Evolutionary conservation across 2,113 vertebrate genomes (phyloP), one percentile per base, ranked within the genome.

Genomic region (Lophius piscatorius): DNA sequence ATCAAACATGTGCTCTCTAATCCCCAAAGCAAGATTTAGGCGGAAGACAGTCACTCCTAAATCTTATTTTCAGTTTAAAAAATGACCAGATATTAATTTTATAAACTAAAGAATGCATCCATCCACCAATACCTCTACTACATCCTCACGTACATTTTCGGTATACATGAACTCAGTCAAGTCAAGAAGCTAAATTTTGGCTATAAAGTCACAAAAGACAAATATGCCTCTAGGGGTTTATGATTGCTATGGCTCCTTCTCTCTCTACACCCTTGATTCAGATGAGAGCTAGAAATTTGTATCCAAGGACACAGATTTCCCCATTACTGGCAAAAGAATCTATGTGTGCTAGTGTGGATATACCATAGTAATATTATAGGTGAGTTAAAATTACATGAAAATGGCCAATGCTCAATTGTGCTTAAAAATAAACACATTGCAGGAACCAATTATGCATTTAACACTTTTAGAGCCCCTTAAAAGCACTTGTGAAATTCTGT

Each of bases 71-170:
- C 9, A 28, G n/a, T n/a, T 28, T 28, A 28, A 28, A 28, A 31
- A 31, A 31, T 7, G 29, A 31, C 29, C 5, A 31, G 5, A 33
- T 31, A 50, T 22, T 40, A 6, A 44, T 1, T n/a, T n/a, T n/a
- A 26, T 9, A 16, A 42, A 4, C 10, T 23, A 31, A 16, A 9
- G 6, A 42, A 56, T 12, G 11, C 17, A 44, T 38, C 20, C 3
- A 61, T 34, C 10, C n/a, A 28, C 31, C 44, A 17, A 51, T 35
- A 57, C 6, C 18, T 45, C 1, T 36, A 46, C 18, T 28, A 44
- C 42, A 59, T 45, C 9, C 17, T 12, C 5, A 2, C 22, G 36
- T 36, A 13, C 2, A 9, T 41, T 9, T 26, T 35, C 2, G 17
- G 3, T 51, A 35, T 20, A 10, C 42, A 34, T 14, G 10, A 24